Percentiles rank a stretch among this genome's conserved stretches.
Conservation (phyloP, 2,888 invertebrate genomes). For the Spilosoma lubricipeda region DNA sequence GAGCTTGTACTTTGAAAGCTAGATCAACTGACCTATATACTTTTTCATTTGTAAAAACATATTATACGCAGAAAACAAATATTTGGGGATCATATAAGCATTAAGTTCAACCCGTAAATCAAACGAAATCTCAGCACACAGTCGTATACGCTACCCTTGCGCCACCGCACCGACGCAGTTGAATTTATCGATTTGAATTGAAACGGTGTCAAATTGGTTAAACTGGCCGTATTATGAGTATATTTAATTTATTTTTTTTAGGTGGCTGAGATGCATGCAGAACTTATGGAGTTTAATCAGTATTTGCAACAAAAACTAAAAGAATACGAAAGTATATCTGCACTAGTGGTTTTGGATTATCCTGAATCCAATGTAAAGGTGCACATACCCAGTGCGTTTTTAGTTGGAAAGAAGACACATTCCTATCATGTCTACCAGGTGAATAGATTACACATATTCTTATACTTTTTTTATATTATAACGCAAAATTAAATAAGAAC, state of each 20-base stretch:
- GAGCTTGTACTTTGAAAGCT: too few species aligned
- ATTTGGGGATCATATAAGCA: too few species aligned
- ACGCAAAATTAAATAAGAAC: not conserved
- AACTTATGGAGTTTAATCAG: constrained; percentile 96
- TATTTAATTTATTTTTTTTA: constrained; percentile 59
- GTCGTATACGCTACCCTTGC: too few species aligned
- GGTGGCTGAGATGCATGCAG: constrained; percentile 98
- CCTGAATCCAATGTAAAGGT: constrained; percentile 89
- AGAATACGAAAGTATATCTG: constrained; percentile 74
- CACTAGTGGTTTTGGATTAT: constrained; percentile 71
- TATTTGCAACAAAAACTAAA: constrained; percentile 90
- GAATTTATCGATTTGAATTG: too few species aligned
- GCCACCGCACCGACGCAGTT: too few species aligned
- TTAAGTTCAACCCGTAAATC: too few species aligned
- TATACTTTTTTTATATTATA: not conserved
- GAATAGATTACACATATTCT: constrained; percentile 25
- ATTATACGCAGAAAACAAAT: too few species aligned
- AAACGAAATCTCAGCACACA: too few species aligned
- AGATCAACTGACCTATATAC: too few species aligned
- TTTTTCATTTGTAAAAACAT: too few species aligned
- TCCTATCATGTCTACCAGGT: constrained; percentile 97
- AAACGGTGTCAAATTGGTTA: not conserved
- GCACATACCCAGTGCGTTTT: constrained; percentile 95
- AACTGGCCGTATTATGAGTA: not conserved
- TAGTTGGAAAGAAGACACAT: constrained; percentile 88